Base-by-base conservation (phyloP, 2,113 vertebrate genomes). In the Philantomba maxwellii region DNA sequence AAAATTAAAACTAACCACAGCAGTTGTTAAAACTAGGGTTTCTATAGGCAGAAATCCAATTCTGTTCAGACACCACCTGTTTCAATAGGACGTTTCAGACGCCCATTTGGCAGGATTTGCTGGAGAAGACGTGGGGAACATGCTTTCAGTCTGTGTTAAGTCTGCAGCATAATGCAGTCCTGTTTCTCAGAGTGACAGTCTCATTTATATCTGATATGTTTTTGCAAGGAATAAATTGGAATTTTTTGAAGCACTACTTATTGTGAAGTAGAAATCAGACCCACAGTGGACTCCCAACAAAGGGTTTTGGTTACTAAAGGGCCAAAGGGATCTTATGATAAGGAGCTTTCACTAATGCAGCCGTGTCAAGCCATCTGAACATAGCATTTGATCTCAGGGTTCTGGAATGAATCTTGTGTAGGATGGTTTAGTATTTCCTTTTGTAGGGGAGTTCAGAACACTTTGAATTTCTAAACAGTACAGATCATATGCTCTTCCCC, bases 21-120 rank as follows among this genome's bases (percentile, higher is more conserved):
- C 97, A 97, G 95, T 78, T 98, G 94, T 97, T 97, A 85, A 90
- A 95, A 96, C 93, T 90, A 96, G 87, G 94, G 55, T 97, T 96
- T 98, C 97, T 97, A 53, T 16, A 73, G 88, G 62, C 89, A 96
- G 39, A 97, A 97, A 47, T 95, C 93, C 21, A 92, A 26, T 95
- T 93, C 95, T 97, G 64, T 83, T 97, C 70, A 96, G 89, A 90
- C 78, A 95, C 97, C 81, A 93, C 64, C 97, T 97, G 77, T 97
- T 97, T 98, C 93, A 96, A 7, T 97, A 93, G 96, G 58, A 78
- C 88, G 28, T 93, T 97, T 93, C 80, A 92, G 97, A 91, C 80
- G 88, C 92, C 64, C 96, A 75, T 33, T 96, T 98, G 97, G 97
- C 97, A 91, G 87, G 93, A 73, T 28, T 88, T 97, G 16, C 80